A percentile compares a stretch with the other conserved stretches of the same genome.
Conservation (phyloP, 1,140 invertebrate genomes). For the Pogonus chalceus region DNA sequence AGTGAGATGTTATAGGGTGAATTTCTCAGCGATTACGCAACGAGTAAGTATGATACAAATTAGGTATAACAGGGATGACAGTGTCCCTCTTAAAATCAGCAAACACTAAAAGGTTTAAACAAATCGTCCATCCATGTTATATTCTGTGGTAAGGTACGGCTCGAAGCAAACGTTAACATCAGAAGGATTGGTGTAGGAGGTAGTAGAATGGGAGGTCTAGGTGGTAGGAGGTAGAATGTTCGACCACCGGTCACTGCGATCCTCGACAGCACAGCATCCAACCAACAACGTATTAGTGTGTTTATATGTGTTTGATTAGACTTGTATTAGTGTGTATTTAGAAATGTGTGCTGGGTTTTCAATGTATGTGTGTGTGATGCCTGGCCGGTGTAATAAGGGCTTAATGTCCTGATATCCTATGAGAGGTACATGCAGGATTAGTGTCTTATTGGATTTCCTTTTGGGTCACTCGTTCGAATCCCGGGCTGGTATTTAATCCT, state of each 20-base stretch:
- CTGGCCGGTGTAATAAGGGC: neutral
- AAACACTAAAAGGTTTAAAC: neutral
- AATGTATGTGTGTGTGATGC: neutral
- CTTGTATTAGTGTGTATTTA: too few species aligned
- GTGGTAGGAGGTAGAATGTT: too few species aligned
- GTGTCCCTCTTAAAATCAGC: neutral
- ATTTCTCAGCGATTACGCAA: too few species aligned
- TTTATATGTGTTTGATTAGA: neutral
- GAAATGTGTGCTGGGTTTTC: too few species aligned
- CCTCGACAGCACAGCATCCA: neutral
- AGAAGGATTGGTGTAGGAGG: too few species aligned
- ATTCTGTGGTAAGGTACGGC: too few species aligned
- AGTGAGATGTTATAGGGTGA: too few species aligned
- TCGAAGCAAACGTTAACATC: too few species aligned
- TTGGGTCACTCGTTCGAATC: slow-evolving; percentile 9
- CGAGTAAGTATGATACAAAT: too few species aligned
- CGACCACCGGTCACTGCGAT: neutral
- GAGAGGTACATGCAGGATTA: slow-evolving; percentile 5
- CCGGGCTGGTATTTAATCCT: slow-evolving; percentile 5
- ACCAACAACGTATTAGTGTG: neutral
- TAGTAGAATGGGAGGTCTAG: too few species aligned
- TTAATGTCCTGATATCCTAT: slow-evolving; percentile 5
- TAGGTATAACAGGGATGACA: too few species aligned
- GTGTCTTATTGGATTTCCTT: slow-evolving; percentile 11
- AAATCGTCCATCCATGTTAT: neutral